Evolutionary conservation across 2,888 invertebrate genomes (phyloP).

Genomic region (Pseudoips prasinana): DNA sequence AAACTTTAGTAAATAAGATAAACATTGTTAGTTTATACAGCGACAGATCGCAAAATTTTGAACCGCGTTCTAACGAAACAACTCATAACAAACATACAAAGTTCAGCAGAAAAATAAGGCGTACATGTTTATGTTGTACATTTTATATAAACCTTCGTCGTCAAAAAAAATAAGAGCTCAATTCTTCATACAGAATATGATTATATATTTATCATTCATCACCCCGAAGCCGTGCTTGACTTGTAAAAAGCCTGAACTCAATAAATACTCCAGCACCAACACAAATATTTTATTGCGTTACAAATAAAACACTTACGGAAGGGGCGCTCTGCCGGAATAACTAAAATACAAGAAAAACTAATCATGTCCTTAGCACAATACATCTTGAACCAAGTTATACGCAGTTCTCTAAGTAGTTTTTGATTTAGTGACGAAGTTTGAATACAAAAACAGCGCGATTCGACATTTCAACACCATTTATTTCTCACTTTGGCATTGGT

Average conservation of each 20-base stretch:
- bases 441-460: conserved; percentile 55
- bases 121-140: conserved; percentile 11
- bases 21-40: conserved; percentile 56
- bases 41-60: conserved; percentile 25
- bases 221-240: conserved; percentile 21
- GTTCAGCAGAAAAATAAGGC: conserved; percentile 13
- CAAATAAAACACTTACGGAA: conserved; percentile 23
- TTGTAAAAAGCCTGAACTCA: conserved; percentile 21
- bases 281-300: conserved; percentile 20
- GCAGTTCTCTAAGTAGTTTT: conserved; percentile 46
- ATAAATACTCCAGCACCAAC: conserved; percentile 19
- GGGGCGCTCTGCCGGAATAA: conserved; percentile 1
- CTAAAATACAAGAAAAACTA: conserved; percentile 7
- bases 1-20: conserved; percentile 58
- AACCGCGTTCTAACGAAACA: conserved; percentile 5
- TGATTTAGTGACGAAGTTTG: conserved; percentile 61
- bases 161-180: conserved; percentile 30
- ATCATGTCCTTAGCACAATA: conserved; percentile 10
- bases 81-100: neutral
- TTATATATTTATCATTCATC: conserved; percentile 33
- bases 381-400: conserved; percentile 10
- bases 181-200: conserved; percentile 30
- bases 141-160: conserved; percentile 28
- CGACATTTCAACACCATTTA: conserved; percentile 57
- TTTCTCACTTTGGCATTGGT: conserved; percentile 47